Evolutionary conservation across 1,140 invertebrate genomes (phyloP), one percentile per base, ranked within the genome.

Genomic region (Pseudomyrmex dendroicus): DNA sequence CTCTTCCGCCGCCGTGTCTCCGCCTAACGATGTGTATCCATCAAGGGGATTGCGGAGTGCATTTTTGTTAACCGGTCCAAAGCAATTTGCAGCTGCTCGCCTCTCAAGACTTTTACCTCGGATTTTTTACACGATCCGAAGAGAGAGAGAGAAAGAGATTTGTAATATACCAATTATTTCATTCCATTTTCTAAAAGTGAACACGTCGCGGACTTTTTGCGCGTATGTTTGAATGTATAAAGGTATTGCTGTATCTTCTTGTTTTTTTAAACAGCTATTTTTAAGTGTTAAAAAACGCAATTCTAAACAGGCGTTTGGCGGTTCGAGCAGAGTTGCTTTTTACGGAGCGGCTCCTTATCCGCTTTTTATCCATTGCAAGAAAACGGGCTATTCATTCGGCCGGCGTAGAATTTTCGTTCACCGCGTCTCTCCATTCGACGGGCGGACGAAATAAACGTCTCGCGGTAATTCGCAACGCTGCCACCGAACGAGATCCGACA

Each of bases 401-500:
- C 56, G 10, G 54, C 54, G 54, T 54, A 70, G 67, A 72, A 48
- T 72, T 80, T 80, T 66, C 59, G 67, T 66, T 86, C 8, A 20
- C 25, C 64, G 61, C 61, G 82, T 48, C 50, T 48, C 50, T 44
- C 52, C 17, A 59, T 74, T 35, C 48, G 25, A 17, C 20, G 35
- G 35, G 5, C 54, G 44, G 35, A n/a, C 48, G 56, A 87, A 72
- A 86, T 80, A 82, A 86, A 83, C 77, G 77, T 56, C 67, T 35
- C 85, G 80, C 70, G 57, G 61, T 74, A 83, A 78, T 86, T 78
- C 80, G 86, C 61, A 57, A 84, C 80, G 86, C 63, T 50, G 22
- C 48, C 46, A 46, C 63, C 62, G 50, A 83, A 74, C 84, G 44
- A 85, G 77, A 77, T 77, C 48, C 85, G 62, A 35, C 46, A 67